These are phyloP conservation scores for Nothura maculosa DNA, from an alignment of 2,797 vertebrate species.

Conservation along the genomic window DNA sequence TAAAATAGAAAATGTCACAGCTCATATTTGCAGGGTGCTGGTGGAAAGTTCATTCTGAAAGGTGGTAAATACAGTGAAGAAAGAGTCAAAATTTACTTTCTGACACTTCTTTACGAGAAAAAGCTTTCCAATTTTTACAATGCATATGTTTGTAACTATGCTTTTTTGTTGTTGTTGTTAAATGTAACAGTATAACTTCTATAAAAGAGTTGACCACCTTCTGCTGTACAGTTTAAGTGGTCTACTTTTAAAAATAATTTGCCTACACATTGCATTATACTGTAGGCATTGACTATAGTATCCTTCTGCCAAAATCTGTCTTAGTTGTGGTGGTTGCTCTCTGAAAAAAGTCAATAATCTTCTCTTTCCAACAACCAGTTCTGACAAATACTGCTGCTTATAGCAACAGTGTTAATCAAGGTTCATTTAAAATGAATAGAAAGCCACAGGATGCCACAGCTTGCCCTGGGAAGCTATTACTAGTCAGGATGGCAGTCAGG, in stretches of 20 bases:
- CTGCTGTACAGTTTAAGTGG: not conserved
- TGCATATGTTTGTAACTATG: not conserved
- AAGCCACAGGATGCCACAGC: not conserved
- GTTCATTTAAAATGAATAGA: not conserved
- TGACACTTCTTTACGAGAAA: not conserved
- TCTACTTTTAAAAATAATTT: not conserved
- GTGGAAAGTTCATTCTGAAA: not conserved
- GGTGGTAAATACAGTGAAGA: conserved; percentile 1
- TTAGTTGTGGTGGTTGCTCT: not conserved
- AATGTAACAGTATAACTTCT: not conserved
- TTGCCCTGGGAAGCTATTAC: fast-evolving
- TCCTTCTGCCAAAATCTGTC: not conserved
- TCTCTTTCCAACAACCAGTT: not conserved
- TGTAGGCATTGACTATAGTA: not conserved
- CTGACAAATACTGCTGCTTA: not conserved
- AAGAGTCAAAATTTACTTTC: not conserved
- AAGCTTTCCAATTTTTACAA: conserved; percentile 6
- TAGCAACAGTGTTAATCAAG: not conserved
- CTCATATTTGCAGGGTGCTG: conserved; percentile 15
- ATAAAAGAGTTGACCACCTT: not conserved
- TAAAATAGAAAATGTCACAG: not conserved
- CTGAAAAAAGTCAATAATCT: not conserved
- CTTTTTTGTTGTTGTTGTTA: not conserved
- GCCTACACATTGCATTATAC: not conserved
- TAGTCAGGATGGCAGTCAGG: not conserved